Conservation (phyloP, 37 sponge, comb jelly and placozoan genomes). For the Halisarca cf. caerulea region DNA sequence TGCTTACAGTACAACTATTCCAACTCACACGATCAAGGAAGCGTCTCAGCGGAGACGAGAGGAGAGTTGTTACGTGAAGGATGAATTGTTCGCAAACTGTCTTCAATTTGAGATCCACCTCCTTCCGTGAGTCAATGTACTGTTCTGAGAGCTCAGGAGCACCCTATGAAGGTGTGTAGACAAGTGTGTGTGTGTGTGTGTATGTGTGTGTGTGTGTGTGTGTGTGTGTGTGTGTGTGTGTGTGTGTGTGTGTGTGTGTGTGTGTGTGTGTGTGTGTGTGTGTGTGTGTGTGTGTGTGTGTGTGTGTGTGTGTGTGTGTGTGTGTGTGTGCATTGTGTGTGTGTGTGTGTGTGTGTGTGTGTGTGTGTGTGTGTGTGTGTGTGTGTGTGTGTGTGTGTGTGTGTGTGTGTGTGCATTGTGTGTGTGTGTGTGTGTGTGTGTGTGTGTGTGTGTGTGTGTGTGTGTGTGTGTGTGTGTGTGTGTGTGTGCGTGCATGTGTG, state of each 20-base stretch:
- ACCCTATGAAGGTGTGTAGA: constrained; percentile 24
- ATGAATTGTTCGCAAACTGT: constrained; percentile 81
- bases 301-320: no score
- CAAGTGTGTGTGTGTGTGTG: constrained; percentile 13
- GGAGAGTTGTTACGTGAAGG: constrained; percentile 38
- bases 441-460: background rate
- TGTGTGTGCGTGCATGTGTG: background rate
- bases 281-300: no score
- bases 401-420: background rate
- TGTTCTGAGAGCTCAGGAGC: constrained; percentile 78
- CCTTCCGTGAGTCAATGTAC: constrained; percentile 89
- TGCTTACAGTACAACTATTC: background rate
- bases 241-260: no score
- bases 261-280: no score
- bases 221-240: no score
- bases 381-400: constrained; percentile 7
- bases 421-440: background rate
- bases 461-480: no score
- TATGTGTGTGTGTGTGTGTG: no score
- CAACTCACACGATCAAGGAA: constrained; percentile 43
- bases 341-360: no score
- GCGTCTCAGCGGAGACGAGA: constrained; percentile 55
- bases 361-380: background rate
- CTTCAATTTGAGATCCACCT: constrained; percentile 83
- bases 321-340: no score